Percentiles rank a stretch among this genome's conserved stretches.
phyloP scores from a whole-genome alignment of 2,797 vertebrate genomes.

The Vespertilio murinus region DNA sequence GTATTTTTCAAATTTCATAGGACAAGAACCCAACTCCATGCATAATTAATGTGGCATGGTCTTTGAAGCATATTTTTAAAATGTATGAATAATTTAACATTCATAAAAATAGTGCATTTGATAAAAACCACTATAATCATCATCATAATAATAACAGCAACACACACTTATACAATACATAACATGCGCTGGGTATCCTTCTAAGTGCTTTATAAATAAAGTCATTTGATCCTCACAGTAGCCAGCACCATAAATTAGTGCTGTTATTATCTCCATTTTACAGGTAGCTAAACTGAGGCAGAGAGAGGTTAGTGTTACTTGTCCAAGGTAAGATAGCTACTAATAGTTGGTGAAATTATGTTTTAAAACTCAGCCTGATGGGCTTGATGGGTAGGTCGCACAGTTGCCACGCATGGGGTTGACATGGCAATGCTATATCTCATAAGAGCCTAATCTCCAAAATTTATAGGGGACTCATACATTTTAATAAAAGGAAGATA shows the following conservation, averaged over 20 bases:
- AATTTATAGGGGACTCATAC: no score
- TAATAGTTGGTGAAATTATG: neutral
- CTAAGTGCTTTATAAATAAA: neutral
- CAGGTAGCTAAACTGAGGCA: neutral
- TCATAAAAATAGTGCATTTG: neutral
- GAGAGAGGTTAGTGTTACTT: neutral
- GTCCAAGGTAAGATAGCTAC: neutral
- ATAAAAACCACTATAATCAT: neutral
- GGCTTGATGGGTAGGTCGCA: no score
- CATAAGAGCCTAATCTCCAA: no score
- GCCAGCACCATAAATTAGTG: neutral
- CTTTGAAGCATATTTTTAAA: neutral
- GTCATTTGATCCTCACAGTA: neutral
- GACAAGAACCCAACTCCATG: no score
- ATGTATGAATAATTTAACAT: neutral
- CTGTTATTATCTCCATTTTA: neutral
- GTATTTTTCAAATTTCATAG: no score
- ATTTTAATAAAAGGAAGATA: no score
- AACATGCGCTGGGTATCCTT: neutral
- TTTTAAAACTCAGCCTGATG: neutral
- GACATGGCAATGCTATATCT: no score
- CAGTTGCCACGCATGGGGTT: no score
- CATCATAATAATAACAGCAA: neutral
- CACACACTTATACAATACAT: neutral
- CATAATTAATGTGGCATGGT: neutral